Conservation (phyloP, 2,797 vertebrate species). For the Craterocephalus amniculus region DNA sequence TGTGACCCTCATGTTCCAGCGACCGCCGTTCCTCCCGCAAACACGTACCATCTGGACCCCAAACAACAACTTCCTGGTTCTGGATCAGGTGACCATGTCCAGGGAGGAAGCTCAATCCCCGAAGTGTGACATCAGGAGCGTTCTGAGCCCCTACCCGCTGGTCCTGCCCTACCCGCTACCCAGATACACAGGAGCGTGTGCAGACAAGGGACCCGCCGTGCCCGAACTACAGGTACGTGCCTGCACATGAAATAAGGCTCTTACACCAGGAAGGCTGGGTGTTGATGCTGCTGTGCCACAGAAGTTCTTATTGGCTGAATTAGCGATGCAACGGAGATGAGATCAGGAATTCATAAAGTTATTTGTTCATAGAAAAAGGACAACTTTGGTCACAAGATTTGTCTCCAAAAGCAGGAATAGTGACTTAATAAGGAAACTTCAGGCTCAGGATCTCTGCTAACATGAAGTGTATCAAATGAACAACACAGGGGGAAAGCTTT, state of each 20-base stretch:
- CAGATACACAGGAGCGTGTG: constrained; percentile 90
- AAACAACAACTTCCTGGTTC: constrained; percentile 93
- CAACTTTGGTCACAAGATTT: neutral
- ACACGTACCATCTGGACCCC: constrained; percentile 93
- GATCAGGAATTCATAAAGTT: neutral
- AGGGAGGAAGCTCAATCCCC: constrained; percentile 80
- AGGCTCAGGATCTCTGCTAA: too few species aligned
- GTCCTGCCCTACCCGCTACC: constrained; percentile 94
- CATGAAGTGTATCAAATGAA: too few species aligned
- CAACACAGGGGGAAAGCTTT: too few species aligned
- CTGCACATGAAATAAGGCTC: too few species aligned
- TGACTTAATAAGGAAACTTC: too few species aligned
- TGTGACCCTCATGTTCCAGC: constrained; percentile 92
- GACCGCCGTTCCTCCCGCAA: constrained; percentile 91
- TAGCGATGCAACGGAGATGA: neutral
- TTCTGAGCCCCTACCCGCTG: constrained; percentile 91
- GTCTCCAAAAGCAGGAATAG: too few species aligned
- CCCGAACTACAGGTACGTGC: constrained; percentile 91
- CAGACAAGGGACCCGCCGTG: constrained; percentile 89
- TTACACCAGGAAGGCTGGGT: neutral
- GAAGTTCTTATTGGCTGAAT: neutral
- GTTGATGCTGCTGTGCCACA: neutral
- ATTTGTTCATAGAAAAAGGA: neutral
- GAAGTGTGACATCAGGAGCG: constrained; percentile 88
- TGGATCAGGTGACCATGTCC: constrained; percentile 94